phyloP scores from a whole-genome alignment of 2,113 vertebrate species.

The Limanda limanda region DNA sequence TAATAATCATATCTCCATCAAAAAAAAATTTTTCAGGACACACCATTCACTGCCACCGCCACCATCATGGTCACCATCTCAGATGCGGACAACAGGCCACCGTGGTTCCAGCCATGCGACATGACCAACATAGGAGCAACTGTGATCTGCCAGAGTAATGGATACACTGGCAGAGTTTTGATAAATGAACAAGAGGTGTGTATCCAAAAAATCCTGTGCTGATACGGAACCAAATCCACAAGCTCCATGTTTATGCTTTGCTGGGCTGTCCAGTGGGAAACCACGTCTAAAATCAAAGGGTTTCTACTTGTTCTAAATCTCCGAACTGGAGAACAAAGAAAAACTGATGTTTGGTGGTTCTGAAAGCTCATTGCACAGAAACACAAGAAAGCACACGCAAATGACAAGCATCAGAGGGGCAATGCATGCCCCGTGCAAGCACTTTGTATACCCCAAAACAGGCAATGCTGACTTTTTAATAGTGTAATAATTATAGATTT shows the following conservation, averaged over 20 bases:
- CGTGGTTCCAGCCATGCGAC: slow-evolving; percentile 87
- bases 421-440: too few relatives aligned
- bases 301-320: too few relatives aligned
- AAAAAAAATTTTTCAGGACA: slow-evolving; percentile 73
- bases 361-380: not conserved
- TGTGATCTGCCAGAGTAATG: slow-evolving; percentile 76
- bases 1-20: too few relatives aligned
- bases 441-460: too few relatives aligned
- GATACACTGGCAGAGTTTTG: slow-evolving; percentile 78
- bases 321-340: too few relatives aligned
- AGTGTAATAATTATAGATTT: too few relatives aligned
- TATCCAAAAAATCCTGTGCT: not conserved
- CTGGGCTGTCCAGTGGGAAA: too few relatives aligned
- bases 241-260: too few relatives aligned
- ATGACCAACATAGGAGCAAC: accelerated
- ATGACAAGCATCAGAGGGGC: not conserved
- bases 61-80: slow-evolving; percentile 75
- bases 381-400: not conserved
- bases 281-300: too few relatives aligned
- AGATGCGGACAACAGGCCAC: slow-evolving; percentile 84
- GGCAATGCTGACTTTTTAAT: too few relatives aligned
- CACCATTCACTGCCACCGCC: slow-evolving; percentile 58
- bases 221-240: not conserved
- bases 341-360: not conserved
- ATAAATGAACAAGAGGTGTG: slow-evolving; percentile 68